A percentile compares a stretch with the other conserved stretches of the same genome.
These are phyloP conservation scores for Ceuthmochares aereus DNA, from an alignment of 2,113 vertebrate species.

Conservation along the genomic window DNA sequence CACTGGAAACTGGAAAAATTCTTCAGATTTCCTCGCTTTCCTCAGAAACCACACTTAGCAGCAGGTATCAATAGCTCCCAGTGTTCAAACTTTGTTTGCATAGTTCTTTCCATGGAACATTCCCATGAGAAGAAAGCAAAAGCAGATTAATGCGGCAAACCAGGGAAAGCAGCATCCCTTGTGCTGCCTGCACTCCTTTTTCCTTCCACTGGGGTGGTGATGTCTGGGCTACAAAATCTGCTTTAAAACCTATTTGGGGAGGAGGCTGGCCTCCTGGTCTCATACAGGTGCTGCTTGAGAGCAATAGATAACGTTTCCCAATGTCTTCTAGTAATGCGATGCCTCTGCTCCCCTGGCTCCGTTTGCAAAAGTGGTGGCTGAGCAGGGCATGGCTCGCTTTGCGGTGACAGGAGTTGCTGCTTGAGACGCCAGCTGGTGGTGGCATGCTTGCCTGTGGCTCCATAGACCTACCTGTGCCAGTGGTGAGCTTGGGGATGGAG, in stretches of 20 bases:
- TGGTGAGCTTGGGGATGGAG: background rate
- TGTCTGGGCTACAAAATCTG: background rate
- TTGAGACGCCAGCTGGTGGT: accelerated
- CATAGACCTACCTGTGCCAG: accelerated
- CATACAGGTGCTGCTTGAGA: background rate
- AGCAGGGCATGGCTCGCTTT: background rate
- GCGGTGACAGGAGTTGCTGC: accelerated
- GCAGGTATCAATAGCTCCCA: constrained; percentile 68
- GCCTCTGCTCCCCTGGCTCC: background rate
- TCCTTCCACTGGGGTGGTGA: background rate
- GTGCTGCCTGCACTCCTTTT: background rate
- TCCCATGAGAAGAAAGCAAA: constrained; percentile 50
- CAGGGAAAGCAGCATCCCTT: background rate
- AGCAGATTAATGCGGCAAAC: background rate
- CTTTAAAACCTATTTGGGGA: background rate
- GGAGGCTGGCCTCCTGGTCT: background rate
- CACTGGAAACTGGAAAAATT: constrained; percentile 61
- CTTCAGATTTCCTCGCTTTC: constrained; percentile 52
- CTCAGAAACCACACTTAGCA: constrained; percentile 61
- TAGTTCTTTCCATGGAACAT: constrained; percentile 66
- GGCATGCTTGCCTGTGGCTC: background rate
- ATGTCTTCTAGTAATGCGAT: background rate
- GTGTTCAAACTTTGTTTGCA: constrained; percentile 53
- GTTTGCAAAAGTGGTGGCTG: background rate
- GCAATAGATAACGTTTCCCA: accelerated